phyloP scores from a whole-genome alignment of 53 echinoderm and acorn worm genomes.

The Zoroaster sp. region DNA sequence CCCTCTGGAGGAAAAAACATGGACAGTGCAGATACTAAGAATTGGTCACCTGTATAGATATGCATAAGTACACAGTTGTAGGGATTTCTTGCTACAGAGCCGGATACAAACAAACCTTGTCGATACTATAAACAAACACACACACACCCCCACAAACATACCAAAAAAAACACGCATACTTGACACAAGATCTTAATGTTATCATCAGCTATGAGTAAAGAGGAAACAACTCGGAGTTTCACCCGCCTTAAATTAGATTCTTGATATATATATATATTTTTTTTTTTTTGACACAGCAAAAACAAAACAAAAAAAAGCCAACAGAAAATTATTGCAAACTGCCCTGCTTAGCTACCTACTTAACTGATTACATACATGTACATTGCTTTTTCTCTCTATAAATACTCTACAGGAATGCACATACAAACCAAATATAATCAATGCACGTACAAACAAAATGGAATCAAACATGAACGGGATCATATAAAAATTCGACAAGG shows the following conservation, averaged over 20 bases:
- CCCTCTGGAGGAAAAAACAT: too few species aligned
- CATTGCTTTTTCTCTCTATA: not conserved
- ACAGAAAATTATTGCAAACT: conserved; percentile 49
- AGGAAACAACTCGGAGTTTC: not conserved
- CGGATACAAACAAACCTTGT: not conserved
- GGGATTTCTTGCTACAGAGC: not conserved
- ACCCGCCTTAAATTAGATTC: not conserved
- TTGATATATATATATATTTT: not conserved
- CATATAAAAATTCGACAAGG: not conserved
- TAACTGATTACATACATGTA: not conserved
- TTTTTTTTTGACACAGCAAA: not conserved
- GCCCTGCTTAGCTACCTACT: conserved; percentile 49
- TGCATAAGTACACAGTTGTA: not conserved
- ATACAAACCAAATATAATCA: conserved; percentile 13
- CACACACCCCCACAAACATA: not conserved
- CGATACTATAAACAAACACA: not conserved
- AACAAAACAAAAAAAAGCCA: conserved; percentile 10
- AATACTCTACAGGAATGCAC: conserved; percentile 24
- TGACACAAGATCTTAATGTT: too few species aligned
- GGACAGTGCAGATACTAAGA: not conserved
- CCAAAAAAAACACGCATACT: too few species aligned
- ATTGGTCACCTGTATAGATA: not conserved
- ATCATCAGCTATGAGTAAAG: not conserved
- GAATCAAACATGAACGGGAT: not conserved
- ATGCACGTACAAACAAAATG: not conserved